Base-by-base conservation (phyloP, 2,888 invertebrate genomes). In the Meteorus cinctellus region DNA sequence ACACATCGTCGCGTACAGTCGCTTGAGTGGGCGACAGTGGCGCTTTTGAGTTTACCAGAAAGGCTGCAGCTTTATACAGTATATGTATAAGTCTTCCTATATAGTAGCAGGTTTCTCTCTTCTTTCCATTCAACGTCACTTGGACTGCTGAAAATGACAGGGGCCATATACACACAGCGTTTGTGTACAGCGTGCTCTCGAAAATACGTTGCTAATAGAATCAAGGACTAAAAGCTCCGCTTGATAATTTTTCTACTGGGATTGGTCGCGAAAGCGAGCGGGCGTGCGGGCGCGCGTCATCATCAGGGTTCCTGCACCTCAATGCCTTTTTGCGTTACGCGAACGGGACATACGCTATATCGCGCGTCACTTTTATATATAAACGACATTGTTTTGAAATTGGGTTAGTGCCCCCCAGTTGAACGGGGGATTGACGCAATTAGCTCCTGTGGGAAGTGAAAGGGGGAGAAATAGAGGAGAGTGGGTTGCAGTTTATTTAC, bases 351-450 rank as follows among this genome's bases (percentile, higher is more conserved):
- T 6, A 41, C 34, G 66, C 62, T 74, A 60, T 77, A 78, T 70
- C 77, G n/a, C 19, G 24, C 55, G 19, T 55, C 55, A 55, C 55
- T 55, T 55, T 19, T 55, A 55, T 48, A 41, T 12, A 48, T 79
- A 83, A 85, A 86, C 80, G 83, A 86, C 85, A 84, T 84, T 86
- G 85, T 86, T 86, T 85, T 80, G 81, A 83, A 85, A 86, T 86
- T 83, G 81, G 81, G 83, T 86, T 86, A 85, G 79, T 55, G 55
- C 48, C 8, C 55, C 55, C 8, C 41, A 12, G 41, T 41, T 41
- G 41, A 41, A 19, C n/a, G n/a, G 55, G 19, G 48, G 5, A 19
- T 81, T 80, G 75, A 85, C 83, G 79, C 77, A 77, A 81, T 83
- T 83, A 83, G 77, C 71, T 51, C 51, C 55, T 19, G 19, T 55